Conservation (phyloP, 2,888 invertebrate species). For the Amblyjoppa fuscipennis region DNA sequence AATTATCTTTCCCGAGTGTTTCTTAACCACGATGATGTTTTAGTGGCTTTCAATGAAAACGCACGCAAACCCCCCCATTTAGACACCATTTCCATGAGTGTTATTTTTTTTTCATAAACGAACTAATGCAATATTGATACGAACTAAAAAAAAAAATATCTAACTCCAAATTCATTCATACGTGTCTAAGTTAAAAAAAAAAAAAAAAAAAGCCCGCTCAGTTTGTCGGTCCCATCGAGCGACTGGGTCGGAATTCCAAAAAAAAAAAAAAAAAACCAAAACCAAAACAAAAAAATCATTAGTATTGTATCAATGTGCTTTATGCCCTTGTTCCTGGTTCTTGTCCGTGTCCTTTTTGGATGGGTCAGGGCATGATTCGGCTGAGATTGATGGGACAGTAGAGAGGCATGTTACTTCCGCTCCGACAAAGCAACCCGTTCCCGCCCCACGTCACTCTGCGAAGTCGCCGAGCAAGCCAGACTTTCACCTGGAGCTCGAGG, state of each 20-base stretch:
- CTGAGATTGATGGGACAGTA: slow-evolving; percentile 85
- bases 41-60: slow-evolving; percentile 81
- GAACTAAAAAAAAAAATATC: slow-evolving; percentile 75
- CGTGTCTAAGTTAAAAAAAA: slow-evolving; percentile 52
- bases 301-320: slow-evolving; percentile 85
- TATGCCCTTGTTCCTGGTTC: slow-evolving; percentile 85
- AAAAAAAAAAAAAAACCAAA: neutral
- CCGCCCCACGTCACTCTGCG: slow-evolving; percentile 81
- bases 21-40: slow-evolving; percentile 20
- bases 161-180: slow-evolving; percentile 69
- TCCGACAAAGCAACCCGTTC: slow-evolving; percentile 83
- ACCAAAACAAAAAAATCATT: slow-evolving; percentile 73
- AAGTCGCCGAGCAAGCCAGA: slow-evolving; percentile 78
- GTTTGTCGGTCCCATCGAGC: slow-evolving; percentile 77
- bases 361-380: slow-evolving; percentile 85
- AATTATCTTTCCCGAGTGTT: slow-evolving; percentile 6
- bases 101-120: slow-evolving; percentile 63
- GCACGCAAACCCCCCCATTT: slow-evolving; percentile 77
- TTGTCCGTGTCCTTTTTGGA: slow-evolving; percentile 85
- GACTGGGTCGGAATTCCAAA: slow-evolving; percentile 81
- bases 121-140: slow-evolving; percentile 82
- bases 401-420: slow-evolving; percentile 85
- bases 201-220: slow-evolving; percentile 71
- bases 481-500: slow-evolving; percentile 80
- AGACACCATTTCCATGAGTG: slow-evolving; percentile 76